phyloP scores from a whole-genome alignment of 2,113 vertebrate species.

The Bubo bubo region DNA sequence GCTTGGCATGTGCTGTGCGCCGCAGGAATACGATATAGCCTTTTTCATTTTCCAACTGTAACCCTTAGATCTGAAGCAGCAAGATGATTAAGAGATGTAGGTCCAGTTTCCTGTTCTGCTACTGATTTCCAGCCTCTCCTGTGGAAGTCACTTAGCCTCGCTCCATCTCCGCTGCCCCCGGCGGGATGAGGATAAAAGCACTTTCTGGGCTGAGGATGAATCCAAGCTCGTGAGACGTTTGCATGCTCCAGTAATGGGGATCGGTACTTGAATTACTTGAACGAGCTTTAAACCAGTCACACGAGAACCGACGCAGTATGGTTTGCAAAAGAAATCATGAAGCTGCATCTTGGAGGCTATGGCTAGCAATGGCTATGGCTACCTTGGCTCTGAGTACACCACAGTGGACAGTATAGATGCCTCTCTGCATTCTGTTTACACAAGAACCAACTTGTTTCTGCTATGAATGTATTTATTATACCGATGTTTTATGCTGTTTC shows the following conservation, averaged over 20 bases:
- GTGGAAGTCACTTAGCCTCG: background rate
- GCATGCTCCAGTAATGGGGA: background rate
- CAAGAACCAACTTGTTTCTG: conserved; percentile 73
- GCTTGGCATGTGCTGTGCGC: background rate
- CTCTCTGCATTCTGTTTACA: conserved; percentile 68
- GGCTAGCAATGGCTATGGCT: accelerated
- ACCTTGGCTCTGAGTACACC: background rate
- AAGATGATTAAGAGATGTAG: background rate
- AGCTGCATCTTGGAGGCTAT: background rate
- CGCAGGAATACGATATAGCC: background rate
- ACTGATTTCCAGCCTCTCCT: background rate
- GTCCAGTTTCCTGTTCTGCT: background rate
- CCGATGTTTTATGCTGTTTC: background rate
- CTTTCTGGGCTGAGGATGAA: background rate
- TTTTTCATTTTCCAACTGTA: background rate
- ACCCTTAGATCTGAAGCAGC: background rate
- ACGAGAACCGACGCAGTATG: background rate
- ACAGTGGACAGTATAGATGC: background rate
- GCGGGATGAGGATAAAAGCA: background rate
- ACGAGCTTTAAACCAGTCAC: background rate
- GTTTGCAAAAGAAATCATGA: background rate
- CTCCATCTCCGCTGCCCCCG: background rate
- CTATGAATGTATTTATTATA: conserved; percentile 49
- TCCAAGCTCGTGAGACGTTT: background rate
- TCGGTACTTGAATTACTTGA: background rate